A percentile compares a stretch with the other conserved stretches of the same genome.
Conservation (phyloP, 2,888 invertebrate species). For the Eilema caniola region DNA sequence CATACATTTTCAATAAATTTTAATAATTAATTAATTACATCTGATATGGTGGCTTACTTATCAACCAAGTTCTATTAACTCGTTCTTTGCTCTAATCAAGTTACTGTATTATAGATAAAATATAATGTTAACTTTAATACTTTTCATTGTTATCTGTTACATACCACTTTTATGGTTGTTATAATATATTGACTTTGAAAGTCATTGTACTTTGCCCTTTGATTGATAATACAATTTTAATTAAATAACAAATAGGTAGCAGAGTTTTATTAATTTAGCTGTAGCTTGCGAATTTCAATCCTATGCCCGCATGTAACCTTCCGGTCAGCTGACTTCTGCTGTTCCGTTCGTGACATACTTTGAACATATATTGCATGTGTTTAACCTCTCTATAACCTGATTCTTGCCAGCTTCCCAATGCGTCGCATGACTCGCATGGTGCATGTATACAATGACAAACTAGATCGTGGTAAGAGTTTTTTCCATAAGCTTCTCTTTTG, state of each 20-base stretch:
- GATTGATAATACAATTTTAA: not conserved
- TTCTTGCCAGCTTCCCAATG: no score
- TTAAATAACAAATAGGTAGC: not conserved
- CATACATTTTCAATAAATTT: not conserved
- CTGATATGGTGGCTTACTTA: not conserved
- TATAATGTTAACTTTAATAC: not conserved
- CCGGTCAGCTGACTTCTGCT: no score
- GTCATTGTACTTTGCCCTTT: constrained; percentile 14
- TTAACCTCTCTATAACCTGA: no score
- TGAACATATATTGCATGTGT: no score
- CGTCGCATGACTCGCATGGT: no score
- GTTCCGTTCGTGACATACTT: no score
- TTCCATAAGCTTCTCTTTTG: no score
- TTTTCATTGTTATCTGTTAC: constrained; percentile 6
- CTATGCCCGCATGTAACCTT: no score
- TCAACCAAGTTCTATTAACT: not conserved
- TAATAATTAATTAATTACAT: no score
- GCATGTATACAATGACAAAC: no score
- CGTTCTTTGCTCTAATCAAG: not conserved
- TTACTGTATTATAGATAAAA: not conserved
- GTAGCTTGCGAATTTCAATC: no score
- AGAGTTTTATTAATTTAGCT: not conserved
- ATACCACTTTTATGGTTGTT: not conserved
- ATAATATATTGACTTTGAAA: not conserved
- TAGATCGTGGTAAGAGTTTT: no score